Evolutionary conservation across 64 coral and sea anemone species (phyloP), one percentile per base, ranked within the genome.

Genomic region (Exaiptasia diaphana): DNA sequence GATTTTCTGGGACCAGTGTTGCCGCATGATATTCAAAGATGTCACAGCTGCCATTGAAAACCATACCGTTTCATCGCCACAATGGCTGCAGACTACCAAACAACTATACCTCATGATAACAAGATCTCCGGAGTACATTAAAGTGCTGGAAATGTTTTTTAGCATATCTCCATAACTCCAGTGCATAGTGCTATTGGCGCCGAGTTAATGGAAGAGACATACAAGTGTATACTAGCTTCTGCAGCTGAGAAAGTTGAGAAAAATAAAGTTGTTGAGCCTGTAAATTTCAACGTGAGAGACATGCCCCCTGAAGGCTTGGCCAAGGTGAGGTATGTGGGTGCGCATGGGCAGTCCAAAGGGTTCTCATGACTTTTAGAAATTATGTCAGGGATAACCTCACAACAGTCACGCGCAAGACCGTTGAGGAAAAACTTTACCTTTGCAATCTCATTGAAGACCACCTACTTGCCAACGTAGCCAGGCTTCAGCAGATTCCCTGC

Each of bases 261-360:
- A 44, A 23, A 25, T 29, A 36, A 68, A 69, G 5, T 3, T 39
- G 2, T 30, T 20, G 2, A 17, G 53, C 34, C 1, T 9, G 32
- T 68, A 4, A 0, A 8, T 6, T 76, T 75, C 17, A 25, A 87
- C 44, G 73, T 87, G 4, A 67, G 10, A 8, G 32, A 25, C 4
- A 87, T 87, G 74, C 58, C 84, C 20, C 23, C 15, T 23, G 73
- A 68, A 18, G 60, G 84, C 0, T 29, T 76, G 12, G 41, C 26
- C 0, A 87, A 78, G 21, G 50, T 78, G 0, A 18, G 73, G 2
- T 30, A 87, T 28, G 35, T 87, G 4, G 84, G 84, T 5, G n/a
- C n/a, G 74, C 73, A n/a, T 87, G 73, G 84, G 60, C 84, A 12
- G 30, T 89, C 17, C 27, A 12, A 2, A 89, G 74, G 46, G 86